A percentile compares a stretch with the other conserved stretches of the same genome.
These are phyloP conservation scores for Parthenolecanium corni DNA, from an alignment of 2,888 invertebrate genomes.

Conservation along the genomic window DNA sequence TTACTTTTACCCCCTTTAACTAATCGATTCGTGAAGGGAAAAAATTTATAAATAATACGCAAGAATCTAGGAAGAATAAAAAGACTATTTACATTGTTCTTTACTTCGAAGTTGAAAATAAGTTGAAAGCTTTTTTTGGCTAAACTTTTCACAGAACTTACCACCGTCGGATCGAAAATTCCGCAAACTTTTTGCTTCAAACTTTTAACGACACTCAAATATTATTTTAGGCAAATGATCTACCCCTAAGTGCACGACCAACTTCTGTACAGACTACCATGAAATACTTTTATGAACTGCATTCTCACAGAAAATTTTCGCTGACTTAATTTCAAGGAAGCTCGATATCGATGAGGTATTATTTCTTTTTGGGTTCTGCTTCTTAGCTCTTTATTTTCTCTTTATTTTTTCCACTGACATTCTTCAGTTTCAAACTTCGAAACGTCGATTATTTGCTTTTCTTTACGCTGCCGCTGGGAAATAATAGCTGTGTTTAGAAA, in stretches of 20 bases:
- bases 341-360: too few relatives aligned
- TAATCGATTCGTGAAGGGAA: too few relatives aligned
- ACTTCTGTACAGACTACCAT: too few relatives aligned
- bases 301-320: neutral
- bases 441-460: neutral
- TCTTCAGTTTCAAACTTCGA: neutral
- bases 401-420: neutral
- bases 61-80: too few relatives aligned
- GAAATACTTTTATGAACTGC: too few relatives aligned
- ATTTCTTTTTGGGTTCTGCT: neutral
- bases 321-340: neutral
- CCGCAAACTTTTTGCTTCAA: neutral
- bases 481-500: too few relatives aligned
- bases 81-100: neutral
- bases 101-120: neutral
- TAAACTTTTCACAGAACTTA: neutral
- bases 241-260: too few relatives aligned
- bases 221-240: neutral
- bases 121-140: neutral
- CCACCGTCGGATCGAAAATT: neutral
- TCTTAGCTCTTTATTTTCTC: neutral
- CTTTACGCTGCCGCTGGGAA: neutral
- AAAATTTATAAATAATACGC: too few relatives aligned
- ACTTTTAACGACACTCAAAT: slow-evolving; percentile 1
- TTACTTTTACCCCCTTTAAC: too few relatives aligned